phyloP scores from a whole-genome alignment of 2,113 vertebrate genomes.

The Tricholaema leucomelas region DNA sequence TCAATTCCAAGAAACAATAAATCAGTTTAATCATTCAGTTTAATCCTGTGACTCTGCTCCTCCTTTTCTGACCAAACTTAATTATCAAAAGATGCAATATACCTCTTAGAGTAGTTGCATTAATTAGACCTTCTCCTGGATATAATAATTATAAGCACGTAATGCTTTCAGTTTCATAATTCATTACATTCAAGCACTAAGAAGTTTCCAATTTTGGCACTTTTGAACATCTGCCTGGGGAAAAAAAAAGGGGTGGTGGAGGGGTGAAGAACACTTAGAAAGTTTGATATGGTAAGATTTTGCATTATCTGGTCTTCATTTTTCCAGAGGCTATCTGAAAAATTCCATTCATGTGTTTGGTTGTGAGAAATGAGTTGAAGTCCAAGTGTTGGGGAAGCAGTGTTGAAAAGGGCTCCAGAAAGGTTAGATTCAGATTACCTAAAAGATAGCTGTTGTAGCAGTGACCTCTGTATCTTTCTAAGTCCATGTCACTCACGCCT shows the following conservation, averaged over 20 bases:
- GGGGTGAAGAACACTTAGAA: not conserved
- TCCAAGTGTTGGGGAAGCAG: not conserved
- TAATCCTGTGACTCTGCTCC: not conserved
- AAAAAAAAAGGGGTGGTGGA: not conserved
- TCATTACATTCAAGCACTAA: not conserved
- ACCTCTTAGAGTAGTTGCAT: not conserved
- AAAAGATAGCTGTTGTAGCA: not conserved
- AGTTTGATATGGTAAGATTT: not conserved
- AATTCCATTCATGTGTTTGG: not conserved
- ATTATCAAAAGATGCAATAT: not conserved
- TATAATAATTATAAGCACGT: not conserved
- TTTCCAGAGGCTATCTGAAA: not conserved
- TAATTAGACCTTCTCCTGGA: constrained; percentile 9
- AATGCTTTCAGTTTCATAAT: not conserved
- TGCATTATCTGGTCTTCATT: not conserved
- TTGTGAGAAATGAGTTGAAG: not conserved
- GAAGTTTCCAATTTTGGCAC: not conserved
- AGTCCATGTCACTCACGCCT: not conserved
- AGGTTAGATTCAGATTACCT: not conserved
- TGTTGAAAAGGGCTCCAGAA: not conserved
- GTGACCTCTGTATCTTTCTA: not conserved
- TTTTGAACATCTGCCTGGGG: not conserved
- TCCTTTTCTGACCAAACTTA: constrained; percentile 15
- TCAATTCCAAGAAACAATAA: not conserved
- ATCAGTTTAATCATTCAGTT: constrained; percentile 17